Conservation (phyloP, 1,140 invertebrate species). For the Drosophila trapezifrons region DNA sequence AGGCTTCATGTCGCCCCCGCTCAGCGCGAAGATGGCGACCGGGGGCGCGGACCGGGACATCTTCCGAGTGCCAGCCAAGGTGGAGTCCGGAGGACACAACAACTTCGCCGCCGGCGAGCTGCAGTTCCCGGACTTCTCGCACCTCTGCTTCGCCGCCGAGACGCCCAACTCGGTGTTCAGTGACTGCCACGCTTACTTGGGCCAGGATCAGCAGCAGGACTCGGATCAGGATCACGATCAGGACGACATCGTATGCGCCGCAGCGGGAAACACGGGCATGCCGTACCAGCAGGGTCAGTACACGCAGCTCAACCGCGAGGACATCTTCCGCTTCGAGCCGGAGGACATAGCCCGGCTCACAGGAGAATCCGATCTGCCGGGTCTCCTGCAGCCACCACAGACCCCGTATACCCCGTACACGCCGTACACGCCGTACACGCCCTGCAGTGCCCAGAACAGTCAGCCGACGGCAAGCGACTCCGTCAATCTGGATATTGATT, state of each 20-base stretch:
- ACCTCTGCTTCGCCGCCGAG: conserved; percentile 69
- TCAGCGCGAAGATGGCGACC: conserved; percentile 57
- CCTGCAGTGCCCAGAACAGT: conserved; percentile 51
- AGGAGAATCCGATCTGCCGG: conserved; percentile 28
- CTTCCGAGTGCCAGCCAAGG: conserved; percentile 46
- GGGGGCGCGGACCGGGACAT: conserved; percentile 8
- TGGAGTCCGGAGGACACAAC: conserved; percentile 13
- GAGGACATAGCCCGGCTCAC: conserved; percentile 81
- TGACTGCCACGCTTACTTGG: conserved; percentile 50
- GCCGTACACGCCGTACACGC: conserved; percentile 68
- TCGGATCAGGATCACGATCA: conserved; percentile 60
- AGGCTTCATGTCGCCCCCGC: conserved; percentile 71
- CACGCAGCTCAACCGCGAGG: conserved; percentile 71
- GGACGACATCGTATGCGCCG: conserved; percentile 68
- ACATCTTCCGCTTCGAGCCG: conserved; percentile 83
- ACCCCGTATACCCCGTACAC: conserved; percentile 72
- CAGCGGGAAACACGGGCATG: conserved; percentile 40
- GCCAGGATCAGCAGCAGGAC: conserved; percentile 36
- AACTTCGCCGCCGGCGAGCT: conserved; percentile 53
- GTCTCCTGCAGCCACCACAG: conserved; percentile 22
- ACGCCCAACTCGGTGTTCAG: conserved; percentile 80
- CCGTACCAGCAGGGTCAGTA: conserved; percentile 73
- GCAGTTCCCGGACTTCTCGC: conserved; percentile 78
- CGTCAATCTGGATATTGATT: conserved; percentile 79
- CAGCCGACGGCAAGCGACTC: conserved; percentile 34